These are phyloP conservation scores for Sinocyclocheilus rhinocerous DNA, from an alignment of 2,113 vertebrate genomes.

Conservation along the genomic window DNA sequence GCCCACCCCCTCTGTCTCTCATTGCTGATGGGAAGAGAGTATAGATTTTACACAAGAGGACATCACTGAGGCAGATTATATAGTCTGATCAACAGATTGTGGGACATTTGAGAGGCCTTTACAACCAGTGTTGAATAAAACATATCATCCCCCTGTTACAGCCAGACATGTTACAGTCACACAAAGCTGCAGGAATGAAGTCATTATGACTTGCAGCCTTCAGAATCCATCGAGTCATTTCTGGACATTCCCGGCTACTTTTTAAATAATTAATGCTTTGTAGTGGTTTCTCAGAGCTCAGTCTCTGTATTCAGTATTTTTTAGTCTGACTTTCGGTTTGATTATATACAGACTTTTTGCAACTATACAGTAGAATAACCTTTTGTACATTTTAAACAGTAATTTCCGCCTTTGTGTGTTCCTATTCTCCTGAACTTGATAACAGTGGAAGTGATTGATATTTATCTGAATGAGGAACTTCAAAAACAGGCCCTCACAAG, in stretches of 20 bases:
- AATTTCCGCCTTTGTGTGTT: background rate
- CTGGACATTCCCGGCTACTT: conserved; percentile 7
- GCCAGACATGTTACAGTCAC: background rate
- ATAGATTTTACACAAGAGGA: background rate
- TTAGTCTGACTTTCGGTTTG: background rate
- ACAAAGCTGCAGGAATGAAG: background rate
- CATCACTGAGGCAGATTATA: background rate
- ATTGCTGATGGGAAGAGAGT: background rate
- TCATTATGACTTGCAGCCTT: conserved; percentile 19
- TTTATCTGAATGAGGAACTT: conserved; percentile 10
- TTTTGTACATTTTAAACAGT: background rate
- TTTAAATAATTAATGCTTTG: conserved; percentile 22
- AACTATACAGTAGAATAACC: too few species aligned
- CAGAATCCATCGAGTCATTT: conserved; percentile 5
- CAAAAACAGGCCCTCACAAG: background rate
- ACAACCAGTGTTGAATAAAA: conserved; percentile 29
- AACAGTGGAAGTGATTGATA: background rate
- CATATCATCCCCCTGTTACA: background rate
- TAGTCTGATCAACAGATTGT: conserved; percentile 26
- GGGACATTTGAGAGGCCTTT: too few species aligned
- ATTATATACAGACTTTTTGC: background rate
- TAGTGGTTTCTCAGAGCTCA: background rate
- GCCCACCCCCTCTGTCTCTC: background rate
- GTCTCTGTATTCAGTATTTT: background rate
- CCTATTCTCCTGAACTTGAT: background rate